phyloP scores from a whole-genome alignment of 2,888 invertebrate species.

The Melieria crassipennis region DNA sequence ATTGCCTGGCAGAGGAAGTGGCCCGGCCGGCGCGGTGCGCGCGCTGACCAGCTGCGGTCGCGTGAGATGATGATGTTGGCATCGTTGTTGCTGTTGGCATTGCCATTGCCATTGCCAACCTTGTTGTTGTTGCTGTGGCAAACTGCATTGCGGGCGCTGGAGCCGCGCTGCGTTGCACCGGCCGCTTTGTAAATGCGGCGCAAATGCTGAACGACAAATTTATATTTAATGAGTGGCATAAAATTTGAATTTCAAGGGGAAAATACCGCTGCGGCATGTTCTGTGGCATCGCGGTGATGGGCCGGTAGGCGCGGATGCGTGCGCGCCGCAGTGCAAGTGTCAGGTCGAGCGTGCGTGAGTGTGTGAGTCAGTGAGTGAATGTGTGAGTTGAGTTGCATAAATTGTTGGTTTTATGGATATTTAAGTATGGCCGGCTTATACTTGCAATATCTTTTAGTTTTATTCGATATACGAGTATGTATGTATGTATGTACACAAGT shows the following conservation, averaged over 20 bases:
- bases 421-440: conserved; percentile 43
- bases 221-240: conserved; percentile 67
- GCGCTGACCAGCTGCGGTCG: conserved; percentile 15
- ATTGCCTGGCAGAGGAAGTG: too few species aligned
- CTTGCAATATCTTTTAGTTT: conserved; percentile 38
- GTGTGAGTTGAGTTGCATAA: conserved; percentile 52
- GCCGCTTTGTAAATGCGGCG: conserved; percentile 33
- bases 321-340: neutral
- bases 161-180: conserved; percentile 19
- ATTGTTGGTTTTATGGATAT: conserved; percentile 60
- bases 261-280: conserved; percentile 50
- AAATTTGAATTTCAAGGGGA: conserved; percentile 66
- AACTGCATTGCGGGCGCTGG: conserved; percentile 19
- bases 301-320: neutral
- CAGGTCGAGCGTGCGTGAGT: too few species aligned
- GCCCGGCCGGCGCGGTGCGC: conserved; percentile 36
- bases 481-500: neutral
- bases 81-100: conserved; percentile 21
- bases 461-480: neutral
- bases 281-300: conserved; percentile 12
- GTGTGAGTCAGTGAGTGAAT: conserved; percentile 26
- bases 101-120: neutral
- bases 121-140: conserved; percentile 13
- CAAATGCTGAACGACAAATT: conserved; percentile 61
- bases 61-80: conserved; percentile 32